Conservation (phyloP, 2,888 invertebrate species). For the Sylvicola cinctus region DNA sequence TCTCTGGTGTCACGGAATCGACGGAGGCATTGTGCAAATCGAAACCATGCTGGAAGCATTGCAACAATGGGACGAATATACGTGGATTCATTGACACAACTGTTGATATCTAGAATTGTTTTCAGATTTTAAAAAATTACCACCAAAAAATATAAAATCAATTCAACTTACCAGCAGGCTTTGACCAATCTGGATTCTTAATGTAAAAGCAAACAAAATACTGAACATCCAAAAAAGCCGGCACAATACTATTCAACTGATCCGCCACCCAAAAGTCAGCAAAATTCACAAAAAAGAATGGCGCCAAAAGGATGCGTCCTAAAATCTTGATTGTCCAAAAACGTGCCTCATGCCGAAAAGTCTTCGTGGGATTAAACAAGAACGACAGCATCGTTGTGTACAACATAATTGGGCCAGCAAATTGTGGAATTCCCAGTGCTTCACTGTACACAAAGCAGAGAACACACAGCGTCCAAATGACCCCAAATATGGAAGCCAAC, state of each 20-base stretch:
- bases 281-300: constrained; percentile 84
- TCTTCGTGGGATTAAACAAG: constrained; percentile 78
- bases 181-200: constrained; percentile 51
- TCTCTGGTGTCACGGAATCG: constrained; percentile 88
- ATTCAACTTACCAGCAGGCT: constrained; percentile 30
- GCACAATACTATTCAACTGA: constrained; percentile 76
- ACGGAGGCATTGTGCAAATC: constrained; percentile 91
- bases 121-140: constrained; percentile 3
- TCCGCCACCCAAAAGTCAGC: constrained; percentile 99
- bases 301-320: constrained; percentile 72
- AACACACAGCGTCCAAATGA: constrained; percentile 84
- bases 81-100: constrained; percentile 43
- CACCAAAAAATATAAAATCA: constrained; percentile 3
- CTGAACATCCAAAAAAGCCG: constrained; percentile 78
- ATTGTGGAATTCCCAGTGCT: constrained; percentile 74
- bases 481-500: constrained; percentile 78
- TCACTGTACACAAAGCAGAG: constrained; percentile 43
- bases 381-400: constrained; percentile 65
- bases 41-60: constrained; percentile 90
- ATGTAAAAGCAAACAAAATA: constrained; percentile 85
- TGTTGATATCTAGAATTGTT: constrained; percentile 9
- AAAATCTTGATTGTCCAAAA: constrained; percentile 76
- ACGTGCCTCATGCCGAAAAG: constrained; percentile 79
- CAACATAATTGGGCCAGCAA: constrained; percentile 74
- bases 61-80: constrained; percentile 70